Conservation (phyloP, 2,113 vertebrate genomes). For the Nipponia nippon region DNA sequence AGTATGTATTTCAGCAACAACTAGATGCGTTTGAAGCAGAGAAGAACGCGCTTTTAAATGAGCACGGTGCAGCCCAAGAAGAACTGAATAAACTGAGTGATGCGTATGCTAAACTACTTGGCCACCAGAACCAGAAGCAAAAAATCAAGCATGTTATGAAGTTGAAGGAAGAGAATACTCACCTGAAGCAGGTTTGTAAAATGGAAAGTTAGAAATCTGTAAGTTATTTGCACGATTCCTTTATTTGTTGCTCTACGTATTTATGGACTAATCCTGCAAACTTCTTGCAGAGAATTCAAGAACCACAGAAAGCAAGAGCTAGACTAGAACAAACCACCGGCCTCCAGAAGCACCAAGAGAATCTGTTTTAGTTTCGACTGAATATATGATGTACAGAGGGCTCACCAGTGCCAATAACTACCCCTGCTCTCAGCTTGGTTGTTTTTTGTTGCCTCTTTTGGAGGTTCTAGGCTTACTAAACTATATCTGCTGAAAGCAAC, state of each 20-base stretch:
- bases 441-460: background rate
- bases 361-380: background rate
- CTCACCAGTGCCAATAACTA: background rate
- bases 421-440: background rate
- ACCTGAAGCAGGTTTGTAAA: slow-evolving; percentile 85
- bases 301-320: background rate
- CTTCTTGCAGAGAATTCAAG: background rate
- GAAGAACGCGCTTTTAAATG: slow-evolving; percentile 81
- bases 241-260: background rate
- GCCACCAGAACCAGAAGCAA: slow-evolving; percentile 96
- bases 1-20: slow-evolving; percentile 78
- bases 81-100: slow-evolving; percentile 87
- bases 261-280: background rate
- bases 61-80: slow-evolving; percentile 87
- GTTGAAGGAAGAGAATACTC: slow-evolving; percentile 88
- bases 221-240: background rate
- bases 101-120: slow-evolving; percentile 88
- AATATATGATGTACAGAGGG: background rate
- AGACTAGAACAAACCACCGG: background rate
- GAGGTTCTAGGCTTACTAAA: background rate
- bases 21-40: slow-evolving; percentile 90
- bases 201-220: background rate
- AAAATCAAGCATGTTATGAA: slow-evolving; percentile 97
- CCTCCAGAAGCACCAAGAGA: background rate
- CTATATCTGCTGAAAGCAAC: background rate